Evolutionary conservation across 1,140 invertebrate genomes (phyloP).

Genomic region (Vanessa tameamea): DNA sequence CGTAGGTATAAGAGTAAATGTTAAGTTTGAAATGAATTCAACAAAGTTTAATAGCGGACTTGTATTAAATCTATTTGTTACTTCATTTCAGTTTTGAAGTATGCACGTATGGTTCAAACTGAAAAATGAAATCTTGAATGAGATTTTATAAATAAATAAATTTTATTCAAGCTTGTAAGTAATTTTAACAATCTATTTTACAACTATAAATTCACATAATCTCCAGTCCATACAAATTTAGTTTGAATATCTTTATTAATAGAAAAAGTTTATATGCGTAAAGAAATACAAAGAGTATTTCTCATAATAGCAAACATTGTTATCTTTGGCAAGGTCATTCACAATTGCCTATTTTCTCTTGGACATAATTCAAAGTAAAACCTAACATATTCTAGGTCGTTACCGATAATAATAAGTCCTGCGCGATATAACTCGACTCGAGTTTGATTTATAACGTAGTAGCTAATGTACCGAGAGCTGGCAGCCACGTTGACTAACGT

Average conservation of each 20-base stretch:
- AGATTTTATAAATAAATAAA: no score
- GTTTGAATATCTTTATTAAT: constrained; percentile 3
- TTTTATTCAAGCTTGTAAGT: no score
- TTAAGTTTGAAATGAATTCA: no score
- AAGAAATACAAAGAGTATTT: neutral
- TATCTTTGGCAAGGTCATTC: constrained; percentile 23
- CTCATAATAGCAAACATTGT: constrained; percentile 6
- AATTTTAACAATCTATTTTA: no score
- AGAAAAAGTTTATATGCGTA: neutral
- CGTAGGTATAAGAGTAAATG: no score
- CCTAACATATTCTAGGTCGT: constrained; percentile 38
- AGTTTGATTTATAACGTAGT: constrained; percentile 59
- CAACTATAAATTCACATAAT: neutral
- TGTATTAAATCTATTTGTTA: no score
- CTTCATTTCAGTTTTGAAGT: no score
- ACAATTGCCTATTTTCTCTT: constrained; percentile 29
- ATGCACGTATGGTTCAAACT: no score
- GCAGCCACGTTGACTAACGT: no score
- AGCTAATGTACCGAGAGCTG: constrained; percentile 57
- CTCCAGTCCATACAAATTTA: neutral
- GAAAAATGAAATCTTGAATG: no score
- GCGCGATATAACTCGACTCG: constrained; percentile 39
- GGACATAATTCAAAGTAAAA: constrained; percentile 22
- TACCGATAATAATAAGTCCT: constrained; percentile 51
- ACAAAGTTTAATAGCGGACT: no score